phyloP scores from a whole-genome alignment of 2,888 invertebrate genomes.

The Ochropacha duplaris region DNA sequence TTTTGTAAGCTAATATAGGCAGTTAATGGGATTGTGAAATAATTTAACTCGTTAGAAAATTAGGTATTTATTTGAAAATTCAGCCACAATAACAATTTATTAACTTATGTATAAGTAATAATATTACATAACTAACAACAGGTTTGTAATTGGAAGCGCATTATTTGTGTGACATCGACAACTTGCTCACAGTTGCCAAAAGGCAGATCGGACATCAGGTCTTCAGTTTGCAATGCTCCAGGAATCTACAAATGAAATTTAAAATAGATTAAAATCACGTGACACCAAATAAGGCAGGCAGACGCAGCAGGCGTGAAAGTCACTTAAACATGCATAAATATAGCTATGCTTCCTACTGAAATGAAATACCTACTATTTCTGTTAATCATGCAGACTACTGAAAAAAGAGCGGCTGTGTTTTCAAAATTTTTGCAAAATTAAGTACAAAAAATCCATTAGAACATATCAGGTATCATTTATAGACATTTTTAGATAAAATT shows the following conservation, averaged over 20 bases:
- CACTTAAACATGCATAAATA: not conserved
- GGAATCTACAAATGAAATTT: constrained; percentile 26
- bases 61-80: not conserved
- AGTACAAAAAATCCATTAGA: not conserved
- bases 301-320: too few species aligned
- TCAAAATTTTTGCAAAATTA: not conserved
- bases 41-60: not conserved
- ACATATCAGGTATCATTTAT: too few species aligned
- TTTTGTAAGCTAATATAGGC: not conserved
- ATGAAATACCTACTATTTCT: not conserved
- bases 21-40: not conserved
- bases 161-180: constrained; percentile 17
- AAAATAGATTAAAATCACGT: not conserved
- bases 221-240: constrained; percentile 37
- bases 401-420: not conserved
- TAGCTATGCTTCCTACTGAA: not conserved
- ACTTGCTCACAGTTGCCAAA: constrained; percentile 26
- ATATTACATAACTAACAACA: constrained; percentile 27
- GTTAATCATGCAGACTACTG: not conserved
- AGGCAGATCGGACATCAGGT: constrained; percentile 14
- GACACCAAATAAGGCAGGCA: not conserved
- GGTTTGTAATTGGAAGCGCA: constrained; percentile 23
- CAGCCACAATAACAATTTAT: not conserved
- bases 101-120: not conserved
- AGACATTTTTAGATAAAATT: too few species aligned